Conservation (phyloP, 2,797 vertebrate genomes). For the Typhlichthys subterraneus region DNA sequence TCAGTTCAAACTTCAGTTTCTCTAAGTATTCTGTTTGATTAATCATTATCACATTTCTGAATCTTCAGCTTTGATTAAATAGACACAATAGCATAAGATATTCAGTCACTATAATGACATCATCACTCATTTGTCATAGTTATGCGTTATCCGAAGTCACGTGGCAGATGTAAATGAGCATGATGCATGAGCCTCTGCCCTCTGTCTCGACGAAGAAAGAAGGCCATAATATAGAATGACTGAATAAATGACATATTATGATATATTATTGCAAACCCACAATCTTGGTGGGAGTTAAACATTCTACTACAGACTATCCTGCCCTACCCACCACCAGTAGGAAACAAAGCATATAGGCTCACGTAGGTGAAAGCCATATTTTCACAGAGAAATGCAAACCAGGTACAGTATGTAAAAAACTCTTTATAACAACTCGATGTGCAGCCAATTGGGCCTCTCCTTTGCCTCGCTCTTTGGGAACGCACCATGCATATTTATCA, state of each 20-base stretch:
- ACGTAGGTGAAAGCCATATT: conserved; percentile 33
- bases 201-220: conserved; percentile 12
- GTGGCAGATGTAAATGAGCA: conserved; percentile 51
- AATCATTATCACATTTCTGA: too few species aligned
- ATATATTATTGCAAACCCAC: too few species aligned
- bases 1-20: too few species aligned
- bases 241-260: too few species aligned
- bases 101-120: conserved; percentile 51
- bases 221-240: conserved; percentile 18
- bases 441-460: conserved; percentile 44
- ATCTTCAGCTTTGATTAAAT: conserved; percentile 56
- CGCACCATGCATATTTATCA: conserved; percentile 71
- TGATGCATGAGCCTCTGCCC: conserved; percentile 48
- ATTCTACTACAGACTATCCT: too few species aligned
- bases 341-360: too few species aligned
- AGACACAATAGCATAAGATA: conserved; percentile 59
- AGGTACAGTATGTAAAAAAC: conserved; percentile 60
- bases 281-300: too few species aligned
- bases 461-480: conserved; percentile 65
- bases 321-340: too few species aligned
- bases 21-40: too few species aligned
- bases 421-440: conserved; percentile 51
- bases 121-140: conserved; percentile 79
- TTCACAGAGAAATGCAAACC: conserved; percentile 70
- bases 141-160: conserved; percentile 65